These are phyloP conservation scores for Xanthia icteritia DNA, from an alignment of 2,888 invertebrate genomes.

Conservation along the genomic window DNA sequence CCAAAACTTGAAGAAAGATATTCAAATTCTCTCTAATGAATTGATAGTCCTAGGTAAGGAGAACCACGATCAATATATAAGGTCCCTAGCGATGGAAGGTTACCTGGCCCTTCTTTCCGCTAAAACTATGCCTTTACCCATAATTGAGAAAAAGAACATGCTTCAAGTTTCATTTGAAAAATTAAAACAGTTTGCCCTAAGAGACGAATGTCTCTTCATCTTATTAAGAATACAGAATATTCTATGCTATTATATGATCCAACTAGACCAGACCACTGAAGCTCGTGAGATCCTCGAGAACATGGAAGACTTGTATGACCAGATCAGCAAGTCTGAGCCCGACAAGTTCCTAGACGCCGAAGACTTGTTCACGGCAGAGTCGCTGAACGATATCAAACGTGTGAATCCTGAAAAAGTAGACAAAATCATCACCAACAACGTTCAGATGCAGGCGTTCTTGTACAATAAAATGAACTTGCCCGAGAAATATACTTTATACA, in stretches of 20 bases:
- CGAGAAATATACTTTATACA: conserved; percentile 88
- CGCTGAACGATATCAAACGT: conserved; percentile 76
- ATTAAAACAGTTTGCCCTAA: conserved; percentile 77
- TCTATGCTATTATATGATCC: conserved; percentile 89
- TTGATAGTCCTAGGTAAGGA: conserved; percentile 81
- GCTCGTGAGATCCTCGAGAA: conserved; percentile 88
- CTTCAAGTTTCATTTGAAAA: conserved; percentile 81
- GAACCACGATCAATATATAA: conserved; percentile 79
- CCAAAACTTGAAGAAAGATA: conserved; percentile 79
- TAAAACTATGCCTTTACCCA: conserved; percentile 81
- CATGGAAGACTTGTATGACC: conserved; percentile 86
- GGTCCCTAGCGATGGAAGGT: conserved; percentile 86
- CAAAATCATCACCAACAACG: conserved; percentile 90
- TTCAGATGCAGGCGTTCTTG: conserved; percentile 91
- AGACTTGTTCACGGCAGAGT: conserved; percentile 87
- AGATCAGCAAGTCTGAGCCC: conserved; percentile 77
- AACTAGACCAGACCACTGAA: conserved; percentile 85
- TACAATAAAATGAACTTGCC: conserved; percentile 90
- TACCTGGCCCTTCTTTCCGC: conserved; percentile 83
- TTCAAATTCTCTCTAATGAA: conserved; percentile 79
- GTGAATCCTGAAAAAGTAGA: conserved; percentile 89
- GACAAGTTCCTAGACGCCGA: conserved; percentile 87
- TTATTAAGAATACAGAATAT: conserved; percentile 90
- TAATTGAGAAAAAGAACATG: conserved; percentile 81
- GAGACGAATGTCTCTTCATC: conserved; percentile 87